Base-by-base conservation (phyloP, 2,113 vertebrate species). In the Rousettus leschenaultii region DNA sequence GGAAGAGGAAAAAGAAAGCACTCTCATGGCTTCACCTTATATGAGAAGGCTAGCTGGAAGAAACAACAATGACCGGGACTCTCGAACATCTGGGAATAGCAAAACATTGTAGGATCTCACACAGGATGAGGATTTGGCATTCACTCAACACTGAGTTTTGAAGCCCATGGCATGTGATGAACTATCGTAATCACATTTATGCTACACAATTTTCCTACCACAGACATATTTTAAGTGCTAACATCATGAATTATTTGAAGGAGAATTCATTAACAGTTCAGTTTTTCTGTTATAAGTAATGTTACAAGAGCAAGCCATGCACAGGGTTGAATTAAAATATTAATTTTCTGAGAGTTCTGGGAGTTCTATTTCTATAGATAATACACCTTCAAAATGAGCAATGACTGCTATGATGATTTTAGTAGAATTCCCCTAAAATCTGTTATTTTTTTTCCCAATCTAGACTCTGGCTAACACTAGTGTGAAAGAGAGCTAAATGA, bases 281-380 rank as follows among this genome's bases (percentile, higher is more conserved):
- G 24, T 40, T 94, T 95, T 90, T 59, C 85, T 94, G 22, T 94
- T 96, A 28, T 35, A 89, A 85, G 26, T 89, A 92, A 91, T 22
- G 65, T 5, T 68, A 35, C 24, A 86, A 74, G 43, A 78, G 73
- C 84, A 95, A 95, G 33, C 78, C 71, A 74, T 92, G 71, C 71
- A 96, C 82, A 95, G 92, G 88, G 77, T 48, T 85, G 59, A 97
- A 90, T 96, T 94, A 96, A 97, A 95, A 92, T 57, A 94, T 77
- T 94, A 94, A 95, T 95, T 97, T 97, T 90, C 86, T 40, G 78
- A 82, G 87, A 92, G 75, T 82, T 91, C 88, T 94, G 68, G 68
- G 82, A 96, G 61, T 82, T 94, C 95, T 95, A 91, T 86, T 96
- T 92, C 71, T 74, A 40, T 38, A 78, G 73, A 84, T 95, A 96